Base-by-base conservation (phyloP, 2,888 invertebrate genomes). In the Lymantria dispar region DNA sequence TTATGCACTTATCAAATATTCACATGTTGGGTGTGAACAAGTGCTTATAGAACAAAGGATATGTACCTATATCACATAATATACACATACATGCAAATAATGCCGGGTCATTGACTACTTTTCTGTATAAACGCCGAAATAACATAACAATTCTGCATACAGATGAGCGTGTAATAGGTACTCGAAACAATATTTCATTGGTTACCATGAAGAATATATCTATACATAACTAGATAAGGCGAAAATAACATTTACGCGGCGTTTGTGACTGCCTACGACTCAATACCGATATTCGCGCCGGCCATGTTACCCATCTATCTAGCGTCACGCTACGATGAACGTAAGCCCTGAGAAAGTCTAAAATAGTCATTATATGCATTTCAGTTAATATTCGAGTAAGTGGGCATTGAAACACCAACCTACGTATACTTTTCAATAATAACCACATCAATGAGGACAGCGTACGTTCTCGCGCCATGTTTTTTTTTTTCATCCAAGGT, bases 401-500 rank as follows among this genome's bases (percentile, higher is more conserved):
- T 60, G 54, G 55, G 58, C 50, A 61, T 62, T 62, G 54, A 54
- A 44, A 62, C 54, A 54, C 56, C 53, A 60, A 62, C 56, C 62
- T 33, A 54, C 56, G 56, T 58, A 62, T 59, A 33, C 68, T 70
- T 68, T 74, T 65, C 71, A 68, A 47, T 65, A 68, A 67, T 68
- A 76, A 69, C 64, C 64, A 66, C 74, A 74, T 76, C 65, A 79
- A 77, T 72, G 74, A 76, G 73, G 74, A 71, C 72, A 77, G 82
- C 80, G 81, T 83, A 83, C 80, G 80, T 83, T 87, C 82, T 74
- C 87, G 87, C 90, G 90, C 90, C 89, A 88, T 89, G 87, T 89
- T 88, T 89, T 88, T 83, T 51, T 38, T 87, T 85, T 87, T 85
- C 78, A 71, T 58, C 85, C 90, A 91, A 91, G 90, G 90, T 91